Evolutionary conservation across 2,113 vertebrate species (phyloP).

Genomic region (Platysternon megacephalum): DNA sequence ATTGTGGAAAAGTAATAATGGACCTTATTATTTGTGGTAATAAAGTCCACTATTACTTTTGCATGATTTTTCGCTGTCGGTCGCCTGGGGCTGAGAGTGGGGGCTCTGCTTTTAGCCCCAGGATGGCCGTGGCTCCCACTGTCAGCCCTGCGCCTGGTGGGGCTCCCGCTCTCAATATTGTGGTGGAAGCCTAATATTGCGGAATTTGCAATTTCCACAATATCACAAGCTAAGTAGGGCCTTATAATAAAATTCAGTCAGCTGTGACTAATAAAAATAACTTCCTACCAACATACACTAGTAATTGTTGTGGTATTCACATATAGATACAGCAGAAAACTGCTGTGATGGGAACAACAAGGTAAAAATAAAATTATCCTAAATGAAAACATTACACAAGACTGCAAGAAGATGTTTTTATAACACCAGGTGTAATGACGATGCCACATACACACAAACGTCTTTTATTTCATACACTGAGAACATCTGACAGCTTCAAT

Average conservation of each 20-base stretch:
- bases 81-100: too few relatives aligned
- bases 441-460: slow-evolving; percentile 57
- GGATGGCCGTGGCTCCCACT: too few relatives aligned
- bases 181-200: too few relatives aligned
- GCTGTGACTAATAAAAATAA: neutral
- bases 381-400: slow-evolving; percentile 51
- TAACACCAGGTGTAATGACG: slow-evolving; percentile 21
- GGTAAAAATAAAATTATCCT: slow-evolving; percentile 43
- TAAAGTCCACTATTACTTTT: too few relatives aligned
- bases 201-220: too few relatives aligned
- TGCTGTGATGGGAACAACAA: neutral
- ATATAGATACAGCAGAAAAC: neutral
- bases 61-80: too few relatives aligned
- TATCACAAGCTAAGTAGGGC: too few relatives aligned
- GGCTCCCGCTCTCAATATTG: too few relatives aligned
- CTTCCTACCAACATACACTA: neutral
- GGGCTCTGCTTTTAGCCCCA: too few relatives aligned
- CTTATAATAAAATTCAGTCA: neutral
- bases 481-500: slow-evolving; percentile 69
- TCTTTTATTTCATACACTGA: slow-evolving; percentile 62
- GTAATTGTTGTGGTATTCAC: neutral
- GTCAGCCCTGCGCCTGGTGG: too few relatives aligned
- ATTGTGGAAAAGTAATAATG: too few relatives aligned
- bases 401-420: slow-evolving; percentile 28
- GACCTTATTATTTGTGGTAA: too few relatives aligned